Base-by-base conservation (phyloP, 37 sponge, comb jelly and placozoan genomes). In the Hormiphora californensis region DNA sequence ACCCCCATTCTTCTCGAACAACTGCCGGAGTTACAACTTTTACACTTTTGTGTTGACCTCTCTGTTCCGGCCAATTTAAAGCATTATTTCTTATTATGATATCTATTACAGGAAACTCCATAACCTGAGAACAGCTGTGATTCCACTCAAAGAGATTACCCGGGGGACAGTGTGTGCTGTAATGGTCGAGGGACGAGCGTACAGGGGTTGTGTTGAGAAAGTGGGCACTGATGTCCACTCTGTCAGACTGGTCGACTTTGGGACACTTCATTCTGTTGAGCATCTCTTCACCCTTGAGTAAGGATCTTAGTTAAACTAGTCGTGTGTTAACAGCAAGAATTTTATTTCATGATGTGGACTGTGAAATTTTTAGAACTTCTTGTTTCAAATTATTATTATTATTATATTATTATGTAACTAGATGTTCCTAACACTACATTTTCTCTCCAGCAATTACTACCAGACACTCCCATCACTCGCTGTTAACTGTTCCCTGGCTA, bases 221-320 rank as follows among this genome's bases (percentile, higher is more conserved):
- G 46, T 46, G 1, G 81, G 81, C 9, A 73, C 81, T 0, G 81
- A 73, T 7, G 81, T 73, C 1, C 81, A 73, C 43, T 46, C 40
- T 4, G 81, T 73, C 81, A 73, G 81, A 73, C 46, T 73, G 44
- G 81, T 73, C 46, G 81, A 73, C 46, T 73, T 73, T 33, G 81
- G 81, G n/a, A 73, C 81, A n/a, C 81, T 46, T 38, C 81, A 73
- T 33, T 32, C 81, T 3, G 40, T 73, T 28, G 43, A 43, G 1
- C 46, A 73, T 23, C 81, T 73, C 46, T 73, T 73, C 46, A 73
- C 21, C 35, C 44, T 73, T 2, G 35, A 73, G 81, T 73, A 27
- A 30, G 68, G 53, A 9, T 49, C 15, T 49, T 49, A 49, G 53
- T 49, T 49, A 17, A 9, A 17, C 15, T 49, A 49, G n/a, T n/a